A percentile compares a stretch with the other conserved stretches of the same genome.
These are phyloP conservation scores for Peucedramus taeniatus DNA, from an alignment of 2,113 vertebrate genomes.

Conservation along the genomic window DNA sequence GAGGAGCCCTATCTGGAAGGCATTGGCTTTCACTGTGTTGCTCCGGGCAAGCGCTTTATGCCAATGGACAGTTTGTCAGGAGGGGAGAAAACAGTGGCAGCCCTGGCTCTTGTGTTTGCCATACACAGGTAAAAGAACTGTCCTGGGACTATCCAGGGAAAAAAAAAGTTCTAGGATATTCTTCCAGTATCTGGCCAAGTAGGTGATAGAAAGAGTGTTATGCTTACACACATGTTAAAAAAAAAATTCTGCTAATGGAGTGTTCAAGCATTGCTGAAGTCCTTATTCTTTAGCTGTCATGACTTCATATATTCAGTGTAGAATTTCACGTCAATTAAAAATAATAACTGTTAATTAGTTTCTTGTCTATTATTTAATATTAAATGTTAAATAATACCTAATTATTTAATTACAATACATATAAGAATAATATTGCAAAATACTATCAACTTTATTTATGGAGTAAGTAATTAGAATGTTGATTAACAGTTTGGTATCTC, in stretches of 20 bases:
- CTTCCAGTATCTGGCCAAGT: background rate
- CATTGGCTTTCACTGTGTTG: conserved; percentile 90
- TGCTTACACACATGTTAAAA: rapidly evolving
- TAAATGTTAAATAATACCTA: background rate
- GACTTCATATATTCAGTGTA: background rate
- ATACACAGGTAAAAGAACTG: conserved; percentile 82
- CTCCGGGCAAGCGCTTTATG: conserved; percentile 93
- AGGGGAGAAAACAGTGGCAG: conserved; percentile 91
- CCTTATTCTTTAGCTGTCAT: background rate
- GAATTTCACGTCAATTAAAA: background rate
- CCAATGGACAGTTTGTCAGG: conserved; percentile 95
- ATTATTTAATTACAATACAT: background rate
- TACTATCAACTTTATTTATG: background rate
- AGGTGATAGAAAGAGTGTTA: background rate
- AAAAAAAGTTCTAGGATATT: background rate
- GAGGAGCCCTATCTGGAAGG: conserved; percentile 93
- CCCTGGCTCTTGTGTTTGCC: conserved; percentile 91
- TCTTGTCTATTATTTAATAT: background rate
- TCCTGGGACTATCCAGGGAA: rapidly evolving
- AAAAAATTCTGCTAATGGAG: background rate
- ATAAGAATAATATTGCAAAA: background rate
- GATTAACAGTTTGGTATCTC: background rate
- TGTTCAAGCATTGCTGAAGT: background rate
- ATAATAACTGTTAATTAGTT: background rate
- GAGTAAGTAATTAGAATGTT: background rate